phyloP scores from a whole-genome alignment of 2,113 vertebrate genomes.

The Erythrolamprus reginae region DNA sequence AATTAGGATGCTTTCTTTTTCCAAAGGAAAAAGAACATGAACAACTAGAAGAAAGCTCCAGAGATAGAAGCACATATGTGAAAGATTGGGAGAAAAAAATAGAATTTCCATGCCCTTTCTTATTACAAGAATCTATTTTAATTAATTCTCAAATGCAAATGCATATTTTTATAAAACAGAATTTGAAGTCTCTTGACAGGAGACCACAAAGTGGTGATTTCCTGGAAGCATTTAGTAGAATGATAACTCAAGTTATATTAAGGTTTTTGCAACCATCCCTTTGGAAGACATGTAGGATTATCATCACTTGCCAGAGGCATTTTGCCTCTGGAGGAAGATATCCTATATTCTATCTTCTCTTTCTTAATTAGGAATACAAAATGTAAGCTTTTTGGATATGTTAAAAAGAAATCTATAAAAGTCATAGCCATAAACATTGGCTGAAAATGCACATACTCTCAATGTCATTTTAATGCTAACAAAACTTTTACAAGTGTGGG shows the following conservation, averaged over 20 bases:
- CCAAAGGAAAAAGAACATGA: background rate
- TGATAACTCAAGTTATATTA: background rate
- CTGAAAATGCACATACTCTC: background rate
- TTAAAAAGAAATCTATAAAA: constrained; percentile 29
- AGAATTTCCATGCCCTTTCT: background rate
- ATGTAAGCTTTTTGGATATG: constrained; percentile 26
- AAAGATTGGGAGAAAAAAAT: background rate
- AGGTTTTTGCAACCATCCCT: constrained; percentile 43
- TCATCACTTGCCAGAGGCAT: constrained; percentile 46
- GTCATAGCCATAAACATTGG: background rate
- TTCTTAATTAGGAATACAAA: constrained; percentile 28
- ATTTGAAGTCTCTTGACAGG: background rate
- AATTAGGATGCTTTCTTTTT: background rate
- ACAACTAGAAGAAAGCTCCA: background rate
- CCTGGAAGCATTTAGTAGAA: background rate
- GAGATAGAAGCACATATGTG: background rate
- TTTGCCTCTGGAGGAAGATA: constrained; percentile 37
- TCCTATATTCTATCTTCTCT: constrained; percentile 34
- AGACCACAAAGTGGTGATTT: background rate
- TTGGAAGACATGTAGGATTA: constrained; percentile 35
- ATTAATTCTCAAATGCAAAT: background rate
- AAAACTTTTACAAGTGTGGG: constrained; percentile 3
- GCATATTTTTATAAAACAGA: background rate
- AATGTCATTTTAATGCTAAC: background rate
- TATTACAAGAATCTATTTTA: background rate